Percentiles rank a stretch among this genome's conserved stretches.
Evolutionary conservation across 1,140 invertebrate species (phyloP).

Genomic region (Penaeus chinensis): DNA sequence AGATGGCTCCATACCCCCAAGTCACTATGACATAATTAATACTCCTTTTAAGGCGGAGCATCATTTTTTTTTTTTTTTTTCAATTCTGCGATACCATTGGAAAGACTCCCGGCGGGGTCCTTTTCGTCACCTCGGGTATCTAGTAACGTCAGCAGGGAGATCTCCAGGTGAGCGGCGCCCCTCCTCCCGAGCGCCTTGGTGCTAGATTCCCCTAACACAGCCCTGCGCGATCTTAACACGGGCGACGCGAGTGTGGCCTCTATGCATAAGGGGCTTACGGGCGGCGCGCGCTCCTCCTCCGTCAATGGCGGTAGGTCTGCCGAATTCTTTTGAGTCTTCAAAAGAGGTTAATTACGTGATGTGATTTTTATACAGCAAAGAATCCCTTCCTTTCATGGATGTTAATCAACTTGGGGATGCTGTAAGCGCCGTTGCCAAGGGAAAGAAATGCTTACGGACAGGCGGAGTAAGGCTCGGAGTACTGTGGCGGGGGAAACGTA

Average conservation of each 20-base stretch:
- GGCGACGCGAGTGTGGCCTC: not conserved
- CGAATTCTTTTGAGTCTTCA: constrained; percentile 61
- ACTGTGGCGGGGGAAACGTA: not conserved
- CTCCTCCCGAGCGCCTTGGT: not conserved
- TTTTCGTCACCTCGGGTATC: constrained; percentile 53
- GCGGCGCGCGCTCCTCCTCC: not conserved
- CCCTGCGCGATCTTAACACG: not conserved
- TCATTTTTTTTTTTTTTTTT: constrained; percentile 24
- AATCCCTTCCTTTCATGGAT: constrained; percentile 58
- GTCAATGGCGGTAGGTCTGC: constrained; percentile 57
- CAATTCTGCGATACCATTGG: constrained; percentile 53
- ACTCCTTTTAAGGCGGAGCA: constrained; percentile 42
- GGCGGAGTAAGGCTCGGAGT: not conserved
- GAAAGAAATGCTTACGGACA: not conserved
- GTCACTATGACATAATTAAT: constrained; percentile 47
- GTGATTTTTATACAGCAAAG: constrained; percentile 61
- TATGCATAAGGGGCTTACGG: not conserved
- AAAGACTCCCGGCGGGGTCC: constrained; percentile 36
- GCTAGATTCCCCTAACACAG: not conserved
- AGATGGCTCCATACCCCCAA: not conserved
- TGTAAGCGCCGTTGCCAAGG: not conserved
- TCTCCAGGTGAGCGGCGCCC: not conserved
- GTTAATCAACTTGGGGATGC: constrained; percentile 55
- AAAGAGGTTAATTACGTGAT: constrained; percentile 62
- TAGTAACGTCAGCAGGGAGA: constrained; percentile 30